phyloP scores from a whole-genome alignment of 2,888 invertebrate species.

The Drosophila hamatofila region DNA sequence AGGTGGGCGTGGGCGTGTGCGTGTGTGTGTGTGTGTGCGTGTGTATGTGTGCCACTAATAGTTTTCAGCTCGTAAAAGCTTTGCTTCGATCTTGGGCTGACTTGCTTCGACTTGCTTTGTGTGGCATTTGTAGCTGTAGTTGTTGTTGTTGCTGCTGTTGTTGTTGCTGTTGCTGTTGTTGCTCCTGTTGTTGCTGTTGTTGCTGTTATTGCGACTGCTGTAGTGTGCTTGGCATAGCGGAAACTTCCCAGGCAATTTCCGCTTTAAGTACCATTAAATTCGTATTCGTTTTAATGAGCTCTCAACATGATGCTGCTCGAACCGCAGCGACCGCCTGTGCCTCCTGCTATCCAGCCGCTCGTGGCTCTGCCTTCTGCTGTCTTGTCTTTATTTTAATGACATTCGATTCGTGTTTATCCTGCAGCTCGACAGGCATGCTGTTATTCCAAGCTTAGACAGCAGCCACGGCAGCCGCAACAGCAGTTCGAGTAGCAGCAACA shows the following conservation, averaged over 20 bases:
- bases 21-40: constrained; percentile 17
- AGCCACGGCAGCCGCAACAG: constrained; percentile 5
- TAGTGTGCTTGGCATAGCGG: constrained; percentile 53
- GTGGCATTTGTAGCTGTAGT: constrained; percentile 6
- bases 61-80: constrained; percentile 77
- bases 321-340: background rate
- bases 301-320: constrained; percentile 73
- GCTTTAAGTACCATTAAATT: constrained; percentile 82
- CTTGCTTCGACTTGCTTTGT: constrained; percentile 42
- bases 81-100: constrained; percentile 69
- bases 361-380: background rate
- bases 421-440: constrained; percentile 44
- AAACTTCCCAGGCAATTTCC: constrained; percentile 81
- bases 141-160: constrained; percentile 21
- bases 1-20: background rate
- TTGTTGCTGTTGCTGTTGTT: background rate
- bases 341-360: background rate
- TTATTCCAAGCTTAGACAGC: constrained; percentile 25
- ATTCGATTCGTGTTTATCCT: constrained; percentile 71
- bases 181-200: background rate
- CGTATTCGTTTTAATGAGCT: constrained; percentile 81
- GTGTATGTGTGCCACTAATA: constrained; percentile 66
- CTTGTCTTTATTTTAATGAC: constrained; percentile 73
- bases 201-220: constrained; percentile 9
- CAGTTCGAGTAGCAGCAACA: constrained; percentile 6